Conservation (phyloP, 2,888 invertebrate genomes). For the Monopis laevigella region DNA sequence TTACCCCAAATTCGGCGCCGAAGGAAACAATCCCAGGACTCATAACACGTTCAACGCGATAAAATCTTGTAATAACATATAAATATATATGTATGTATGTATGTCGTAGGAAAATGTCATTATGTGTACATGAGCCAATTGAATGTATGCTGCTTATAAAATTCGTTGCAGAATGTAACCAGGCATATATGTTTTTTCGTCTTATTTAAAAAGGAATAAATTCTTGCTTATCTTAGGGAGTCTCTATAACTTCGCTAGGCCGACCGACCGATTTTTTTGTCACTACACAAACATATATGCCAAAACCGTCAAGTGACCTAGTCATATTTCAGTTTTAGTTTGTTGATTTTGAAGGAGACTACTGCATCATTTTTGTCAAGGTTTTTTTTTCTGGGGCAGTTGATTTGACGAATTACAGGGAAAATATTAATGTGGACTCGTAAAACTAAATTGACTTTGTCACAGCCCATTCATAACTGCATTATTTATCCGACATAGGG, state of each 20-base stretch:
- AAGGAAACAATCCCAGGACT: conserved; percentile 13
- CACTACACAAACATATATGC: no score
- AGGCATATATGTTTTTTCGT: neutral
- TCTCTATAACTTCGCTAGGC: no score
- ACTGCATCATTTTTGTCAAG: no score
- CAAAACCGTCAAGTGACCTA: no score
- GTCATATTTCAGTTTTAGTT: no score
- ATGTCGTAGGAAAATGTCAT: neutral
- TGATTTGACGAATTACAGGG: no score
- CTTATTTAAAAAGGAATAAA: neutral
- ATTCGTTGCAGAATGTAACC: conserved; percentile 10
- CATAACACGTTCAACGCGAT: conserved; percentile 19
- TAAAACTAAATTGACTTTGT: neutral
- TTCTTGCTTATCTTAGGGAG: neutral
- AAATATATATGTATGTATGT: neutral
- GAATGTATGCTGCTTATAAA: conserved; percentile 18
- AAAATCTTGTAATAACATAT: conserved; percentile 19
- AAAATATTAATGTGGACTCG: no score
- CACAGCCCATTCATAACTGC: neutral
- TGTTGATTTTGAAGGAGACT: no score
- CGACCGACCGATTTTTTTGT: no score
- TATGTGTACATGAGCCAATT: conserved; percentile 11
- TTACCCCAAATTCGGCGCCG: conserved; percentile 1
- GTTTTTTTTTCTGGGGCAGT: no score
- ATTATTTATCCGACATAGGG: no score